Conservation (phyloP, 2,113 vertebrate species). For the Oreochromis aureus region DNA sequence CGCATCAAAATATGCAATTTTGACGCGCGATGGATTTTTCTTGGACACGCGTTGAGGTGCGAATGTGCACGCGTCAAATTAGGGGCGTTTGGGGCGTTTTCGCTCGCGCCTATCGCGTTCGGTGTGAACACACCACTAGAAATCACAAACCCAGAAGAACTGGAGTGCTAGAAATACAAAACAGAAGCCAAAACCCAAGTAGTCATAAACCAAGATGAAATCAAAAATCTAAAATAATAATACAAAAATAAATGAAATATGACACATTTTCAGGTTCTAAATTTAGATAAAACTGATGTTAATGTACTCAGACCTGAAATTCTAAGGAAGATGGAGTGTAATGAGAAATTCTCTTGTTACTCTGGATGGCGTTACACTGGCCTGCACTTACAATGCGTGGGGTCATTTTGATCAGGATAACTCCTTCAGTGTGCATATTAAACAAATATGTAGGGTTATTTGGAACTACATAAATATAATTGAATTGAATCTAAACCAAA, state of each 20-base stretch:
- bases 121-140: not conserved
- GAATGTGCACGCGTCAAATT: no score
- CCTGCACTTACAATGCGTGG: not conserved
- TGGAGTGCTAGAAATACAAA: not conserved
- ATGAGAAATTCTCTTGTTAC: not conserved
- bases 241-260: not conserved
- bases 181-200: not conserved
- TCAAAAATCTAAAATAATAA: not conserved
- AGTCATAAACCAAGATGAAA: not conserved
- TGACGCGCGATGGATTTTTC: no score
- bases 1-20: no score
- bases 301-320: not conserved
- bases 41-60: no score
- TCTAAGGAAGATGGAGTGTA: not conserved
- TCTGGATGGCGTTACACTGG: not conserved
- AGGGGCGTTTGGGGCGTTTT: no score
- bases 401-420: not conserved
- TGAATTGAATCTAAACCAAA: not conserved
- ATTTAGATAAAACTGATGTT: not conserved
- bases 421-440: not conserved
- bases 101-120: no score
- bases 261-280: not conserved
- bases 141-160: not conserved
- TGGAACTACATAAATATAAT: not conserved
- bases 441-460: not conserved